A percentile compares a stretch with the other conserved stretches of the same genome.
These are phyloP conservation scores for Clarias pachynema DNA, from an alignment of 2,797 vertebrate species.

Conservation along the genomic window DNA sequence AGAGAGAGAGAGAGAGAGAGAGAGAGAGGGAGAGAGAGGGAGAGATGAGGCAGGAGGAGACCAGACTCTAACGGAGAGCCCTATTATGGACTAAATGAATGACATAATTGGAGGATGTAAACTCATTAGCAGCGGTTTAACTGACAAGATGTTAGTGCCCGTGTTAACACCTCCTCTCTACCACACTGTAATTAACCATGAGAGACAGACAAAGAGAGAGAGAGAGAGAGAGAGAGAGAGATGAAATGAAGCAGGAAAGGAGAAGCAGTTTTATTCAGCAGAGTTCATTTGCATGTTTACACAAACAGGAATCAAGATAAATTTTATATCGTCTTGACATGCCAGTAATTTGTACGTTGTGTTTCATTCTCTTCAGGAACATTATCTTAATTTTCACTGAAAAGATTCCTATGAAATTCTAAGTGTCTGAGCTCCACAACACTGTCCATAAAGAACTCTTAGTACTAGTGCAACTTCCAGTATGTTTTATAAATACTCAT, in stretches of 20 bases:
- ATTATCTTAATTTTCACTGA: constrained; percentile 5
- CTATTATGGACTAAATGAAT: constrained; percentile 50
- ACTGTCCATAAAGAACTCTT: background rate
- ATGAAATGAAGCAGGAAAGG: background rate
- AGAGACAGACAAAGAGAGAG: constrained; percentile 43
- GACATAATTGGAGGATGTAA: constrained; percentile 57
- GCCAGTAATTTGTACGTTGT: constrained; percentile 44
- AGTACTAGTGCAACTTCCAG: background rate
- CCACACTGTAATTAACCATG: constrained; percentile 66
- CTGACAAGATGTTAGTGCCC: constrained; percentile 56
- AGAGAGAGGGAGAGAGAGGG: background rate
- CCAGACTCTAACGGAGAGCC: constrained; percentile 27
- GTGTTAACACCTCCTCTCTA: constrained; percentile 63
- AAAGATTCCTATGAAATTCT: background rate
- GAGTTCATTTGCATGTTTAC: constrained; percentile 34
- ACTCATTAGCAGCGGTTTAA: constrained; percentile 58
- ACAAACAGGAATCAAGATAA: constrained; percentile 32
- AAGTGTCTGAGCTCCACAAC: background rate
- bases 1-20: background rate
- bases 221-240: constrained; percentile 25
- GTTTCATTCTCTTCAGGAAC: background rate
- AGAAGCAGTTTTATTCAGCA: background rate
- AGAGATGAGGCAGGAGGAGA: background rate
- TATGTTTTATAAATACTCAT: background rate
- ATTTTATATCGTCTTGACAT: constrained; percentile 29